A percentile compares a stretch with the other conserved stretches of the same genome.
These are phyloP conservation scores for Sitta carolinensis DNA, from an alignment of 2,797 vertebrate species.

Conservation along the genomic window DNA sequence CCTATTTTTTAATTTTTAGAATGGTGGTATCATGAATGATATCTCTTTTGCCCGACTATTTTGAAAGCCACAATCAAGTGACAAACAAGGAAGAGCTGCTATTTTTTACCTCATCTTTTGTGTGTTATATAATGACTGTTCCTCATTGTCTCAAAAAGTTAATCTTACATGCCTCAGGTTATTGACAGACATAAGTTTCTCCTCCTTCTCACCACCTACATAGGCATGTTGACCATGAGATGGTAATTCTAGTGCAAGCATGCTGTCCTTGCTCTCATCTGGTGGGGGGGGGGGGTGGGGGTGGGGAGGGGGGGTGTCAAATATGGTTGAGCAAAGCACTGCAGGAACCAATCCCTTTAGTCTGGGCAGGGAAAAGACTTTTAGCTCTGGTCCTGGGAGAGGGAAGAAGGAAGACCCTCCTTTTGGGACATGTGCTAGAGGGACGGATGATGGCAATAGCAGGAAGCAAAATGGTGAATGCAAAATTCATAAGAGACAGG, in stretches of 20 bases:
- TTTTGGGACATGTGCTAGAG: not conserved
- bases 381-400: not conserved
- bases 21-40: not conserved
- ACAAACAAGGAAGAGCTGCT: not conserved
- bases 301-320: no score
- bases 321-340: not conserved
- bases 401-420: not conserved
- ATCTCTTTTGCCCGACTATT: not conserved
- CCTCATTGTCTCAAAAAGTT: not conserved
- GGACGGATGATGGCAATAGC: not conserved
- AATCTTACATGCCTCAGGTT: not conserved
- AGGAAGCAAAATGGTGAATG: not conserved
- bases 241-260: not conserved
- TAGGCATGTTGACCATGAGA: not conserved
- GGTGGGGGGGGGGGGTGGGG: fast-evolving
- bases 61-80: not conserved
- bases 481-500: not conserved
- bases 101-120: not conserved
- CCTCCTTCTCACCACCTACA: not conserved
- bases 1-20: not conserved
- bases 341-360: not conserved
- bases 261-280: not conserved
- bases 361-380: not conserved
- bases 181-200: not conserved
- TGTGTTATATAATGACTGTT: not conserved